Percentiles rank a stretch among this genome's conserved stretches.
Evolutionary conservation across 2,797 vertebrate genomes (phyloP).

Genomic region (Amblyopsis hoosieri): DNA sequence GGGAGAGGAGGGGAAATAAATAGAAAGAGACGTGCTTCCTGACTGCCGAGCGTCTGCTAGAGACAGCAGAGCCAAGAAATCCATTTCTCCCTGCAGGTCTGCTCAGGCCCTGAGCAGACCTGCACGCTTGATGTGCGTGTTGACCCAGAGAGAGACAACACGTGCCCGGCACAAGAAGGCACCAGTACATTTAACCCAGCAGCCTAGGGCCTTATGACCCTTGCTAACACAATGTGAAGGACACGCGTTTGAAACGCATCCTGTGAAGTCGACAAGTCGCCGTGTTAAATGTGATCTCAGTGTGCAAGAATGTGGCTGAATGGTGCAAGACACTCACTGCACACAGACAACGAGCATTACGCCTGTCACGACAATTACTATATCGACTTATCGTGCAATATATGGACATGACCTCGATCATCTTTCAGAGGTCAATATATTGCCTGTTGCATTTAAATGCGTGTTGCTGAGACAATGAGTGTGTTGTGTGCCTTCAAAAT

Average conservation of each 20-base stretch:
- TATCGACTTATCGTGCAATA: too few relatives aligned
- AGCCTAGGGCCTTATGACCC: constrained; percentile 49
- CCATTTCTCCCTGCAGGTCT: constrained; percentile 50
- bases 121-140: constrained; percentile 35
- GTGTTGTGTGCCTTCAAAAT: constrained; percentile 45
- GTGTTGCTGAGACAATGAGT: constrained; percentile 4
- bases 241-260: constrained; percentile 49
- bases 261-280: constrained; percentile 52
- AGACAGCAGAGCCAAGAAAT: constrained; percentile 43
- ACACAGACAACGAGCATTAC: constrained; percentile 27
- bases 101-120: constrained; percentile 31
- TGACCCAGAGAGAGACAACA: constrained; percentile 62
- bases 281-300: constrained; percentile 73
- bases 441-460: too few relatives aligned
- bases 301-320: constrained; percentile 48
- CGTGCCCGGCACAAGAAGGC: constrained; percentile 57
- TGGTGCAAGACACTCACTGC: neutral
- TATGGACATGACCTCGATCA: too few relatives aligned
- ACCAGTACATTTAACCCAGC: constrained; percentile 52
- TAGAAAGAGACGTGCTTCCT: constrained; percentile 36
- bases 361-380: constrained; percentile 5
- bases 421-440: too few relatives aligned
- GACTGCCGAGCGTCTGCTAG: constrained; percentile 60
- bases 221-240: constrained; percentile 57
- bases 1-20: constrained; percentile 6